Evolutionary conservation across 2,113 vertebrate genomes (phyloP).

Genomic region (Danionella cerebrum): DNA sequence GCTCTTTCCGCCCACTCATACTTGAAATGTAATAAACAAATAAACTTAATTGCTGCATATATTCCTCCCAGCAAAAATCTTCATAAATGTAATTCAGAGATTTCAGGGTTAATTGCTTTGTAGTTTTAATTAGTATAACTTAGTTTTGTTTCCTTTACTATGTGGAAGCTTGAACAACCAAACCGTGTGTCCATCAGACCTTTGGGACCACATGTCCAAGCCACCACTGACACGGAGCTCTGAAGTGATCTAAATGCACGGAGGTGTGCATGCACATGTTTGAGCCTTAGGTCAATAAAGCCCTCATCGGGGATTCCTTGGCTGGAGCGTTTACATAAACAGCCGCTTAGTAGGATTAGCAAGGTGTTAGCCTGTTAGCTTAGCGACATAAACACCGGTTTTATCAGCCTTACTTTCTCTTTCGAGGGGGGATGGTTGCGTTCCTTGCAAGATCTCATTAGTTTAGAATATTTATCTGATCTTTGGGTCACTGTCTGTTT

Average conservation of each 20-base stretch:
- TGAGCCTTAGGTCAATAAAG: conserved; percentile 57
- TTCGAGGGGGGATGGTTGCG: neutral
- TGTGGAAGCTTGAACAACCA: no score
- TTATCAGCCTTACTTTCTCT: conserved; percentile 9
- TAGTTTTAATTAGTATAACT: no score
- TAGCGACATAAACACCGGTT: conserved; percentile 62
- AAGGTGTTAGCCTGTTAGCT: conserved; percentile 55
- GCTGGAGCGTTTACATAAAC: conserved; percentile 64
- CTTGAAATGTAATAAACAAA: no score
- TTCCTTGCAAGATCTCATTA: neutral
- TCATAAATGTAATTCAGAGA: no score
- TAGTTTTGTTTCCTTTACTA: neutral
- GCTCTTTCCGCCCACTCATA: no score
- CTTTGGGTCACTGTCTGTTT: conserved; percentile 1
- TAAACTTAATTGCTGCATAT: no score
- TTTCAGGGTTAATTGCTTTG: no score
- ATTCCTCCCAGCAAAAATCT: no score
- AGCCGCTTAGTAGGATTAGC: conserved; percentile 71
- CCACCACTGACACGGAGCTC: conserved; percentile 44
- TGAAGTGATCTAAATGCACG: conserved; percentile 43
- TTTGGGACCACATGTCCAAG: conserved; percentile 51
- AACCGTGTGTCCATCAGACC: conserved; percentile 19
- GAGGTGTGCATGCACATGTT: conserved; percentile 32
- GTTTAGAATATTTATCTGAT: neutral
- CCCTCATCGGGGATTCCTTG: conserved; percentile 60